phyloP scores from a whole-genome alignment of 64 coral and sea anemone genomes.

The Platygyra sinensis region DNA sequence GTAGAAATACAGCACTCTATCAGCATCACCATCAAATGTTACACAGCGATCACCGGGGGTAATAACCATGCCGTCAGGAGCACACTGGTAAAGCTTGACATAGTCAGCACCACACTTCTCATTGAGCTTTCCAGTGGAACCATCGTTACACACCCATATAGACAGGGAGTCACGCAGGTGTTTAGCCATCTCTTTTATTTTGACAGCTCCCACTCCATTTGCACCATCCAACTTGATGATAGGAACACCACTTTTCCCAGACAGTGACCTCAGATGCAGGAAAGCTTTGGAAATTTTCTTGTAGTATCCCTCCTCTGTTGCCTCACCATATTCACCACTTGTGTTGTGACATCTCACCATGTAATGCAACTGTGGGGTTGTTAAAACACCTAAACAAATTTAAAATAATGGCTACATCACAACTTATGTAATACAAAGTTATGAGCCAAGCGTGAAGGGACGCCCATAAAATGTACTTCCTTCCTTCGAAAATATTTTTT shows the following conservation, averaged over 20 bases:
- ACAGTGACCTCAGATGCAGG: constrained; percentile 63
- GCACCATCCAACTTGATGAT: constrained; percentile 93
- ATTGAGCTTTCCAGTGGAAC: constrained; percentile 76
- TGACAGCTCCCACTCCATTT: constrained; percentile 95
- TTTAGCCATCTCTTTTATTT: constrained; percentile 76
- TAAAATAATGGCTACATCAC: too few species aligned
- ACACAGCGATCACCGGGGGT: constrained; percentile 82
- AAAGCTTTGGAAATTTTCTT: constrained; percentile 91
- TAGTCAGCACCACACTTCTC: constrained; percentile 98
- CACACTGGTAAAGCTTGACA: constrained; percentile 87
- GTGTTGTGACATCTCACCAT: constrained; percentile 96
- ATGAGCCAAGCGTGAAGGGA: too few species aligned
- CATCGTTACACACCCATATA: constrained; percentile 81
- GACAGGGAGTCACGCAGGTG: constrained; percentile 69
- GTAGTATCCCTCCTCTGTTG: constrained; percentile 88
- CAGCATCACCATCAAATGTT: constrained; percentile 96
- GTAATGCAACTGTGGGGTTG: constrained; percentile 96
- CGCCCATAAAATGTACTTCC: too few species aligned
- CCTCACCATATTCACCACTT: constrained; percentile 73
- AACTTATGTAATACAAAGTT: too few species aligned
- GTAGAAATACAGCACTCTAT: constrained; percentile 96
- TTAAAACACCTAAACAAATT: constrained; percentile 69
- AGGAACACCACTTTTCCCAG: constrained; percentile 44
- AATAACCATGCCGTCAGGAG: constrained; percentile 78
- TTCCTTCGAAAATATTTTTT: too few species aligned